Evolutionary conservation across 2,113 vertebrate species (phyloP).

Genomic region (Neodontobutis hainanensis): DNA sequence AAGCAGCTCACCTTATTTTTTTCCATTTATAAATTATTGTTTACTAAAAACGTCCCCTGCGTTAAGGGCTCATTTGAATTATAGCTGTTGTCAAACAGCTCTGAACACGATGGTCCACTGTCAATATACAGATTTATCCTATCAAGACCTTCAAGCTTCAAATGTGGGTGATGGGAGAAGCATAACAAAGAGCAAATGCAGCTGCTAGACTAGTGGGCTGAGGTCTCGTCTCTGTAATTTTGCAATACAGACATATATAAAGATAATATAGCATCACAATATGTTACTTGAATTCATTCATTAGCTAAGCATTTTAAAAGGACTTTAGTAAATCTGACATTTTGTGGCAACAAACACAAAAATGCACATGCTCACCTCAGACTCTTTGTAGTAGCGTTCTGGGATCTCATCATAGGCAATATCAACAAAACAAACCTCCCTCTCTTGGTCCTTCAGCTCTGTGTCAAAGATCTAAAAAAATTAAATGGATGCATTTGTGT

Average conservation of each 20-base stretch:
- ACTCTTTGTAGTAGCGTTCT: slow-evolving; percentile 97
- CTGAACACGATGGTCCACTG: slow-evolving; percentile 27
- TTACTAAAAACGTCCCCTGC: too few relatives aligned
- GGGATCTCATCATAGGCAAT: slow-evolving; percentile 97
- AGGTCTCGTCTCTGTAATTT: neutral
- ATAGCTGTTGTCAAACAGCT: slow-evolving; percentile 19
- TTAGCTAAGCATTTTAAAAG: too few relatives aligned
- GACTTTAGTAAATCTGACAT: neutral
- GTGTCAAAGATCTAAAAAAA: slow-evolving; percentile 90
- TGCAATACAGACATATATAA: neutral
- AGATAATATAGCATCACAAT: too few relatives aligned
- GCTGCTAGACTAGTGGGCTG: slow-evolving; percentile 2
- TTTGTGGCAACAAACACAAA: neutral
- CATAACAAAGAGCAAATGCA: slow-evolving; percentile 7
- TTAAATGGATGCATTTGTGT: too few relatives aligned
- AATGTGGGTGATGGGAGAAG: neutral
- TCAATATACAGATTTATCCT: slow-evolving; percentile 11
- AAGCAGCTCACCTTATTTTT: too few relatives aligned
- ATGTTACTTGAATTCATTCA: too few relatives aligned
- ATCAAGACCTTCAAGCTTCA: neutral
- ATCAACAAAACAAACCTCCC: slow-evolving; percentile 95
- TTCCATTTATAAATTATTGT: too few relatives aligned
- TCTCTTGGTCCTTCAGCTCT: slow-evolving; percentile 92
- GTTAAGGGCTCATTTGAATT: slow-evolving; percentile 11
- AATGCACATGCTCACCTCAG: slow-evolving; percentile 83